Base-by-base conservation (phyloP, 2,113 vertebrate species). In the Nibea coibor region DNA sequence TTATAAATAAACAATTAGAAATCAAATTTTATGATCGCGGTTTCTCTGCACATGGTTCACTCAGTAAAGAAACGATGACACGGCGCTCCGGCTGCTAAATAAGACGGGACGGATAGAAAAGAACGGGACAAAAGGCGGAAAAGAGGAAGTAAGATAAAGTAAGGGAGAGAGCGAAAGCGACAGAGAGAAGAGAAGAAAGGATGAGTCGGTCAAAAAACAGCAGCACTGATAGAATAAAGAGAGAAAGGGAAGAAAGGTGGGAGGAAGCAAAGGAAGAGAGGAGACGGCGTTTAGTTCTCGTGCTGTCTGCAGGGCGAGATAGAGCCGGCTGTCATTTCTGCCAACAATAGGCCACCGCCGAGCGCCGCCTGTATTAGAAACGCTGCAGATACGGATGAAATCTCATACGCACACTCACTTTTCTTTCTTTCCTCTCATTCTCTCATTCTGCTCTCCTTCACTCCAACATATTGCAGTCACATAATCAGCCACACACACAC, bases 281-380 rank as follows among this genome's bases (percentile, higher is more conserved):
- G 67, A 58, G 48, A 43, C 19, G 0, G 57, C 6, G 6, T 4
- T 70, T 22, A 31, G 57, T 47, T 57, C 20, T 35, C 15, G 11
- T 50, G 5, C 42, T 7, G 66, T 81, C 80, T 88, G 83, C 64
- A 54, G 82, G 59, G 57, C 3, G 4, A 83, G 78, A 89, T 62
- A 73, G 78, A 89, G 76, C 56, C 19, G 9, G 16, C 35, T 64
- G 74, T 89, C 75, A 72, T 84, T 74, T 74, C 42, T 73, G 48
- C 59, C 68, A 10, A 82, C 85, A 72, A 77, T 39, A 42, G 74
- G 28, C 77, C 64, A 58, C 62, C 59, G 4, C 59, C 24, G 82
- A 81, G 78, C 8, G 2, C 47, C 3, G 57, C 39, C 62, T 56
- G 72, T 43, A 35, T 78, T 43, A 69, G 53, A 2, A 70, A 22